phyloP scores from a whole-genome alignment of 1,140 invertebrate species.

The Drosophila nikananu region DNA sequence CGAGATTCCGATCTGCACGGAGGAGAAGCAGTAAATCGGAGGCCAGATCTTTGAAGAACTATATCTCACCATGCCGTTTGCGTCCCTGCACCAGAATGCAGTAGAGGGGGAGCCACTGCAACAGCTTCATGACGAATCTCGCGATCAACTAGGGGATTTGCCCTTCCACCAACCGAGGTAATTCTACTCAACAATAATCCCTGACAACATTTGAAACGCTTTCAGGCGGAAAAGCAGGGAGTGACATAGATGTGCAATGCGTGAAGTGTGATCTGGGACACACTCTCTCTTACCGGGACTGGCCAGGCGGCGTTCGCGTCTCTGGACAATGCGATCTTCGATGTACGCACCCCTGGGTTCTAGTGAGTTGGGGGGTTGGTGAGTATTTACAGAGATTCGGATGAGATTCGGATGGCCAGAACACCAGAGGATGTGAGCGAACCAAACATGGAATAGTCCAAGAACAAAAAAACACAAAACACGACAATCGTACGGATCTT shows the following conservation, averaged over 20 bases:
- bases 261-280: not conserved
- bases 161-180: too few relatives aligned
- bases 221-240: not conserved
- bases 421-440: slow-evolving; percentile 33
- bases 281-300: slow-evolving; percentile 81
- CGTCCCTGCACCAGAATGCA: not conserved
- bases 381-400: slow-evolving; percentile 53
- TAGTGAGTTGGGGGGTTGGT: slow-evolving; percentile 43
- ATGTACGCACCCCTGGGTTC: slow-evolving; percentile 78
- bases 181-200: too few relatives aligned
- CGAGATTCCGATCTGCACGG: slow-evolving; percentile 9
- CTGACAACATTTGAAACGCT: slow-evolving; percentile 18
- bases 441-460: slow-evolving; percentile 45
- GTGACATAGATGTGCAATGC: not conserved
- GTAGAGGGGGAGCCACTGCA: not conserved
- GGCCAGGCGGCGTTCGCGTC: slow-evolving; percentile 80
- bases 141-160: not conserved
- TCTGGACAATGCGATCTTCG: slow-evolving; percentile 84
- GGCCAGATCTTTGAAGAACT: not conserved
- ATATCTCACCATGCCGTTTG: not conserved
- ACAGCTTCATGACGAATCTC: not conserved
- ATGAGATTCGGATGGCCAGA: slow-evolving; percentile 48
- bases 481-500: slow-evolving; percentile 5
- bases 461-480: slow-evolving; percentile 43
- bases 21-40: not conserved